Evolutionary conservation across 1,140 invertebrate genomes (phyloP), one percentile per base, ranked within the genome.

Genomic region (Bombus affinis): DNA sequence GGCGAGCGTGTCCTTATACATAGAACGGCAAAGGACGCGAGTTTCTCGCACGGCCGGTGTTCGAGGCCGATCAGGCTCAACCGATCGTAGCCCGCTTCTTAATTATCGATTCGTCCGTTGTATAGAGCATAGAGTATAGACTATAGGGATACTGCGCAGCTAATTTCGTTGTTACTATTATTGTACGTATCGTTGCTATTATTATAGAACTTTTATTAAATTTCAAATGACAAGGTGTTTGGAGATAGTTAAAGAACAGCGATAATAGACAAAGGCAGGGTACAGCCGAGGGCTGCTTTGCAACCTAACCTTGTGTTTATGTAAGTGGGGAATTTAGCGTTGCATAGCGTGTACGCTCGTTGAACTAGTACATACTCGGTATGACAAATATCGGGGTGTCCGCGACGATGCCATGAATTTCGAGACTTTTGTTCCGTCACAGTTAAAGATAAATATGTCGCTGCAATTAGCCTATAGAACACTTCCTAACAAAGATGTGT

Each of bases 21-120:
- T n/a, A 62, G 53, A 59, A 39, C 39, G 72, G 39, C 57, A 88
- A 89, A 88, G 87, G 82, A 88, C 88, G 87, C 73, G 78, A 85
- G 83, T 88, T 88, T 88, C 87, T 81, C 88, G 88, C 66, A 68
- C 75, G 75, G 39, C 12, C 57, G 35, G 15, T 70, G 85, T 88
- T 89, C 82, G 81, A 89, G 86, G 86, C 66, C 82, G 86, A 70
- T 53, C 47, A 53, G 47, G 47, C 47, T 22, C 47, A 0, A 66
- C 65, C 57, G 35, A 44, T 32, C 65, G n/a, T 66, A 66, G n/a
- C 62, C n/a, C 15, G 25, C 37, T n/a, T 74, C 37, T 76, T 76
- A 76, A 81, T 76, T 68, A 81, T 81, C 59, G 68, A 70, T 70
- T 70, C 68, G 68, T 28, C 10, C 22, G 22, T 39, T n/a, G 18